A percentile compares a stretch with the other conserved stretches of the same genome.
phyloP scores from a whole-genome alignment of 2,113 vertebrate species.

The Xyrauchen texanus region DNA sequence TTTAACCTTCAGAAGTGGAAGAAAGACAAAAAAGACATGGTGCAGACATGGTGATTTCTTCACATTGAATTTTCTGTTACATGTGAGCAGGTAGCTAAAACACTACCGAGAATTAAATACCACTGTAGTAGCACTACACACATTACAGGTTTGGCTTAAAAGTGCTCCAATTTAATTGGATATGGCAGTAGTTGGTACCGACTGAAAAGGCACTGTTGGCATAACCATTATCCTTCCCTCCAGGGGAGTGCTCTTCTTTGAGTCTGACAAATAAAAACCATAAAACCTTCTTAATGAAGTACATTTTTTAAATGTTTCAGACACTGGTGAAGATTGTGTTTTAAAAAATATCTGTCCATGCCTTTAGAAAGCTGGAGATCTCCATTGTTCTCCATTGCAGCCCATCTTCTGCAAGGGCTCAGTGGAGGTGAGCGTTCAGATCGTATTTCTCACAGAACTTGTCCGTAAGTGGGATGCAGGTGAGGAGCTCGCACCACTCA shows the following conservation, averaged over 20 bases:
- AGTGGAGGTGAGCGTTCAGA: conserved; percentile 92
- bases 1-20: neutral
- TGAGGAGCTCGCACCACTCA: conserved; percentile 95
- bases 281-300: conserved; percentile 46
- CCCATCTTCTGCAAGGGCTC: conserved; percentile 58
- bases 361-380: neutral
- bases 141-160: conserved; percentile 69
- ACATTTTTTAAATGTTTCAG: conserved; percentile 49
- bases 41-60: conserved; percentile 20
- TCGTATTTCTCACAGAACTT: conserved; percentile 99
- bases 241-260: conserved; percentile 33
- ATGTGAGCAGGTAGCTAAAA: conserved; percentile 86
- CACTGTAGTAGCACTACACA: conserved; percentile 74
- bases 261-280: conserved; percentile 44
- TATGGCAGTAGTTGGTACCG: conserved; percentile 69
- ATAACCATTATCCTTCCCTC: conserved; percentile 55
- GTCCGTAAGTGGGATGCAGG: conserved; percentile 98
- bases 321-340: neutral
- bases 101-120: conserved; percentile 81
- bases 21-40: neutral
- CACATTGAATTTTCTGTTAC: conserved; percentile 62
- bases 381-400: neutral
- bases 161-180: conserved; percentile 63
- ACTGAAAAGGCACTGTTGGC: conserved; percentile 79
- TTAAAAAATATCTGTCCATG: neutral